Evolutionary conservation across 53 echinoderm and acorn worm genomes (phyloP), one percentile per base, ranked within the genome.

Genomic region (Holothuria scabra): DNA sequence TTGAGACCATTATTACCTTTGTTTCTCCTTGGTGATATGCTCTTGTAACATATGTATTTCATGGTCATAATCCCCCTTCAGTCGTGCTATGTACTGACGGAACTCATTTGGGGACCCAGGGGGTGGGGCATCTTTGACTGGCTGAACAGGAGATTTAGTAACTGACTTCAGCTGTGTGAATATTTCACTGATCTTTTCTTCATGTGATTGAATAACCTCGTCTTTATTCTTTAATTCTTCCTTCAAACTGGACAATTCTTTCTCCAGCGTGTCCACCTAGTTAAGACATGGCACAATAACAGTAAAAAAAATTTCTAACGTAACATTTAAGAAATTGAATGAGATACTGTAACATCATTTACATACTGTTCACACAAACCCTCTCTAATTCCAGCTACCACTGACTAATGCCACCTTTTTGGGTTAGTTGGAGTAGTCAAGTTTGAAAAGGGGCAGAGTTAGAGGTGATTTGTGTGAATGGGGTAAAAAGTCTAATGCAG

Each of bases 1-100:
- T 18, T 52, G 52, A 3, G 0, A 69, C 48, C 1, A 23, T 24
- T 26, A 85, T 29, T 24, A 94, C 95, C 95, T 95, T 83, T 70
- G 91, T 72, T 92, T 96, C 60, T 96, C 96, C 64, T 93, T 96
- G 33, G 46, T 34, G 20, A 85, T 57, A 68, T 92, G 83, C 11
- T 93, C 96, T 34, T 93, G 84, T 38, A 93, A 88, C 28, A 76
- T 91, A 30, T 90, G 85, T n/a, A 96, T 82, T 82, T 96, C 96
- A 13, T 33, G 3, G 30, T 93, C 90, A 29, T 93, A 90, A 57
- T 96, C 92, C 9, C 86, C 84, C 44, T 93, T 96, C 80, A 96
- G 70, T 16, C 93, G 88, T 24, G 91, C 37, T 29, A 94, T 56
- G 60, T 87, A 87, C 33, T 90, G 90, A 24, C 80, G 85, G 79